Evolutionary conservation across 1,140 invertebrate genomes (phyloP).

Genomic region (Neotoxoptera formosana): DNA sequence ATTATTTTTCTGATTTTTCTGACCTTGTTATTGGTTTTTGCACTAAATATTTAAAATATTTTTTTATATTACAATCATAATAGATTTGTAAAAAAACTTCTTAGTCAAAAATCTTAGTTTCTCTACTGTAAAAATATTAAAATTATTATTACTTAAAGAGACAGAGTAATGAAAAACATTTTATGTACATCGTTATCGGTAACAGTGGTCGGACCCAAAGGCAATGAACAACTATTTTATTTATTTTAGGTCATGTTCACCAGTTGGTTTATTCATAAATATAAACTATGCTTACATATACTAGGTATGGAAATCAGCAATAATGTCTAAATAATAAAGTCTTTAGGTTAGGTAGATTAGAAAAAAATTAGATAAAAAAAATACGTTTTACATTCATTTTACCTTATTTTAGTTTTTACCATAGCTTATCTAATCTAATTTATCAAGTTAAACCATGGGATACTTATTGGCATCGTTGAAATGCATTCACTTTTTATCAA

Average conservation of each 20-base stretch:
- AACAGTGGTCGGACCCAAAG: neutral
- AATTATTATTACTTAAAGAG: neutral
- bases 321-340: neutral
- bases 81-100: no score
- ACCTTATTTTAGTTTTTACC: neutral
- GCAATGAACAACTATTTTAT: neutral
- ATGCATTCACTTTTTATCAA: neutral
- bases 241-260: neutral
- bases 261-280: neutral
- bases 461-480: neutral
- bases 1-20: no score
- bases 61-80: no score
- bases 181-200: neutral
- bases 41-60: no score
- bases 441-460: neutral
- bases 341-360: neutral
- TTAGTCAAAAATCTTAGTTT: neutral
- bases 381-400: neutral
- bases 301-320: neutral
- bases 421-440: neutral
- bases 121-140: neutral
- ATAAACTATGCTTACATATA: neutral
- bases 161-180: neutral
- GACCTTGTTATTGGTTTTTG: no score
- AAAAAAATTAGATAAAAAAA: neutral